These are phyloP conservation scores for Ceratotherium simum DNA, from an alignment of 2,113 vertebrate genomes.

Conservation along the genomic window DNA sequence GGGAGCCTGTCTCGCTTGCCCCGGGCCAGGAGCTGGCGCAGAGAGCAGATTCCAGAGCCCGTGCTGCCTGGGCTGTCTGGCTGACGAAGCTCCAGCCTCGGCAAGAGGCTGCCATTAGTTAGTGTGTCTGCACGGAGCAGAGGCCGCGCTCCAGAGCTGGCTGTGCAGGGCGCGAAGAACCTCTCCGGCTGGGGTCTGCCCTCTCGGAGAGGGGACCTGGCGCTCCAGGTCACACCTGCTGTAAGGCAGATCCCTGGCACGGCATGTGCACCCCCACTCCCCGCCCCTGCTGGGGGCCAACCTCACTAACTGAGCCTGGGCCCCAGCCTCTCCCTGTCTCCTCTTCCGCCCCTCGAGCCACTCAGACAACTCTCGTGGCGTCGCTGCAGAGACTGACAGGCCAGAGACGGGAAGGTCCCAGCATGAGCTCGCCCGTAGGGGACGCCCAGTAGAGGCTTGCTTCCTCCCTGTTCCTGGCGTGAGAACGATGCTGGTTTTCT, in stretches of 20 bases:
- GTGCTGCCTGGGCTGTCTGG: neutral
- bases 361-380: fast-evolving
- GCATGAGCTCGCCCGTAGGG: fast-evolving
- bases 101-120: neutral
- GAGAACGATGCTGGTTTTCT: neutral
- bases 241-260: neutral
- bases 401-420: fast-evolving
- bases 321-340: neutral
- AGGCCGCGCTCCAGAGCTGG: neutral
- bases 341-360: neutral
- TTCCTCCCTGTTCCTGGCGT: neutral
- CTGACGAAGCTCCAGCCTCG: neutral
- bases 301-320: neutral
- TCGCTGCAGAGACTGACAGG: fast-evolving
- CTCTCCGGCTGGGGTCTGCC: neutral
- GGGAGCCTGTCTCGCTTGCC: neutral
- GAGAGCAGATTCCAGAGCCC: neutral
- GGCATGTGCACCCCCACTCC: neutral
- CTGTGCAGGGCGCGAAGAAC: neutral
- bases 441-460: fast-evolving
- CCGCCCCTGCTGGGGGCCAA: neutral
- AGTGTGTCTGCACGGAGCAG: neutral
- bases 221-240: neutral
- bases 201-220: neutral
- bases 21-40: neutral